Evolutionary conservation across 2,113 vertebrate genomes (phyloP), one percentile per base, ranked within the genome.

Genomic region (Echinops telfairi): DNA sequence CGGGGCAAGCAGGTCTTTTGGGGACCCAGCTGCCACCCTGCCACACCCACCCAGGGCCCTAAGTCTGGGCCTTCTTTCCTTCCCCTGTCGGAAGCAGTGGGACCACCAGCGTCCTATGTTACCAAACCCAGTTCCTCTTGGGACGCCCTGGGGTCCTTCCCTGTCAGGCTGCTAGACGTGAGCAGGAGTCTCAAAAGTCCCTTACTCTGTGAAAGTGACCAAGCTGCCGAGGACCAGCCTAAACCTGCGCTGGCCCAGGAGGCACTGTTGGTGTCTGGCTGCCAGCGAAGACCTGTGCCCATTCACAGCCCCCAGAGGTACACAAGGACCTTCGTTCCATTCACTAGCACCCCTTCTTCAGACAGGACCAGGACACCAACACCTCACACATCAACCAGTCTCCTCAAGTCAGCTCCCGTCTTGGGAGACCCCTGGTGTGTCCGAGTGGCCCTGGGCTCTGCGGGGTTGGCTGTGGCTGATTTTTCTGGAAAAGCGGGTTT

Each of bases 251-350:
- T n/a, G 86, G 7, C 40, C 27, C 40, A 33, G 92, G 78, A 87
- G 40, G 73, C 66, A 88, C 81, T 36, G 16, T 10, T 0, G 0
- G 22, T 66, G 77, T n/a, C 85, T 38, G 12, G 91, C 17, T 23
- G 83, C 73, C 15, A 7, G 9, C 71, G 36, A 10, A 33, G 1
- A 16, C 23, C 33, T 4, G 36, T 0, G 40, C n/a, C 12, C 20
- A 6, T 6, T 22, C n/a, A 2, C 17, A 19, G 64, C 79, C 70
- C 23, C 60, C n/a, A 40, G 60, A n/a, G 58, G 27, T 1, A 23
- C 0, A 0, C 6, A 11, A 0, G 25, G 76, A 27, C 68, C 33
- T 38, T 36, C 29, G 60, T n/a, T 5, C 29, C 57, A 29, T 25
- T 53, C 22, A 40, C 81, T 3, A 43, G 7, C 16, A 7, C 2